A percentile compares a stretch with the other conserved stretches of the same genome.
These are phyloP conservation scores for Bucorvus abyssinicus DNA, from an alignment of 2,797 vertebrate species.

Conservation along the genomic window DNA sequence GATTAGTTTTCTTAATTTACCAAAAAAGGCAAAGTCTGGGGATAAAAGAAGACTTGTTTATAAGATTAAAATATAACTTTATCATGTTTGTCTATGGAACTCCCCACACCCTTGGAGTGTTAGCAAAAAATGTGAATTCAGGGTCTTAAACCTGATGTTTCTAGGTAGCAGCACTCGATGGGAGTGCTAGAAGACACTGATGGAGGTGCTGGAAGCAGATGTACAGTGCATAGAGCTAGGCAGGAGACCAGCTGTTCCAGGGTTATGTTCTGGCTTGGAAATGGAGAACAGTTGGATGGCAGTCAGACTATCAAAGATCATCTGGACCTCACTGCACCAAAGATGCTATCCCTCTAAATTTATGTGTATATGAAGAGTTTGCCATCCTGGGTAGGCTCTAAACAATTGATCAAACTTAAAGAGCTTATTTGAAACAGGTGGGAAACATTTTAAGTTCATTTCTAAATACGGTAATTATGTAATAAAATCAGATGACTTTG, in stretches of 20 bases:
- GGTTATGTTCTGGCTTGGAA: neutral
- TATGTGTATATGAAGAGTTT: neutral
- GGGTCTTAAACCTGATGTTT: neutral
- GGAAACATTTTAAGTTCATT: neutral
- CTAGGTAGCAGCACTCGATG: neutral
- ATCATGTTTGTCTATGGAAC: neutral
- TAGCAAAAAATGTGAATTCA: neutral
- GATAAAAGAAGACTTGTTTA: neutral
- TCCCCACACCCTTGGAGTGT: rapidly evolving
- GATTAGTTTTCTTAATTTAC: neutral
- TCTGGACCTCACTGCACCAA: neutral
- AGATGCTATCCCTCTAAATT: neutral
- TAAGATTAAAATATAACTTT: neutral
- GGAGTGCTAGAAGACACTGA: neutral
- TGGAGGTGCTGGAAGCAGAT: neutral
- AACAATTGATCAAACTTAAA: neutral
- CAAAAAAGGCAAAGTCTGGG: neutral
- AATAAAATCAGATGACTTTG: neutral
- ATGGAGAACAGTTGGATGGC: neutral
- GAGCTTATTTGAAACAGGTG: neutral
- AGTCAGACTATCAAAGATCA: neutral
- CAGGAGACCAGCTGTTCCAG: neutral
- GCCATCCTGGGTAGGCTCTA: neutral
- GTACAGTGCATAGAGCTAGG: neutral
- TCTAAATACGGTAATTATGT: neutral